phyloP scores from a whole-genome alignment of 1,140 invertebrate species.

The Bursaphelenchus mucronatus region DNA sequence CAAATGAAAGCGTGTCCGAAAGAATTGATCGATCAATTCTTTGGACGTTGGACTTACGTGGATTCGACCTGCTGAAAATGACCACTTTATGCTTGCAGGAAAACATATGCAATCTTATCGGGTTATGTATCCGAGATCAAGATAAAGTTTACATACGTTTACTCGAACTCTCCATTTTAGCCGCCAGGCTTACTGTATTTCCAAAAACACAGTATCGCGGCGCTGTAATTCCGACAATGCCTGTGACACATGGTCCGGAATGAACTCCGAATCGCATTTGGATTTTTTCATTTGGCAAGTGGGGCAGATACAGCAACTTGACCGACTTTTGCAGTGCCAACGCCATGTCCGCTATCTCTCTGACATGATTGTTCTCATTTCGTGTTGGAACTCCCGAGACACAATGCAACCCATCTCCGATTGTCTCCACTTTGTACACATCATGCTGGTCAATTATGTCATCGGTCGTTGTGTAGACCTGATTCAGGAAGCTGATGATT shows the following conservation, averaged over 20 bases:
- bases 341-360: constrained; percentile 67
- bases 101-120: not conserved
- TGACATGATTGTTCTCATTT: constrained; percentile 72
- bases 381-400: constrained; percentile 69
- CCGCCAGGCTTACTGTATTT: constrained; percentile 85
- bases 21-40: not conserved
- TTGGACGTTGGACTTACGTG: not conserved
- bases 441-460: constrained; percentile 73
- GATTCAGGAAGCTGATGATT: constrained; percentile 70
- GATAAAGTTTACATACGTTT: not conserved
- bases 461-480: constrained; percentile 73
- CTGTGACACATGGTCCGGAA: constrained; percentile 49
- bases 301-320: constrained; percentile 15
- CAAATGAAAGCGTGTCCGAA: not conserved
- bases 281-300: constrained; percentile 20
- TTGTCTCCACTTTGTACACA: constrained; percentile 70
- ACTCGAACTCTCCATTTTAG: constrained; percentile 75
- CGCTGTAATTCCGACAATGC: constrained; percentile 60
- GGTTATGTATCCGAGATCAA: not conserved
- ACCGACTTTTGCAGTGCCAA: constrained; percentile 14
- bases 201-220: constrained; percentile 69
- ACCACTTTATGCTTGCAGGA: not conserved
- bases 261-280: constrained; percentile 78
- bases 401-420: constrained; percentile 62
- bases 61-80: constrained; percentile 10